Conservation (phyloP, 2,797 vertebrate genomes). For the Neopelma chrysocephalum region DNA sequence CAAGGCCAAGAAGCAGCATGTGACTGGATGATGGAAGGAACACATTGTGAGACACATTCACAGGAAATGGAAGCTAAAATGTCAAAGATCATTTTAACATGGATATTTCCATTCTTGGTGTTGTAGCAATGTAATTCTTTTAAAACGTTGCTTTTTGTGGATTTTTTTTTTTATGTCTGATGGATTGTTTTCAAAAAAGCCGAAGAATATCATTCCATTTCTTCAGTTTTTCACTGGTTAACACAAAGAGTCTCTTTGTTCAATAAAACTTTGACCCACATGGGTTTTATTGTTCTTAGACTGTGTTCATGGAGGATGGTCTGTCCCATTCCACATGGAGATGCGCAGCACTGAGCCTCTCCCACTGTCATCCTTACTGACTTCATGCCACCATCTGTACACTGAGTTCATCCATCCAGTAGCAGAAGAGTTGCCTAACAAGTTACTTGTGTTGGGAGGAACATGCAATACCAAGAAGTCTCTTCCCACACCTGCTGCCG, state of each 20-base stretch:
- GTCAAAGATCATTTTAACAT: background rate
- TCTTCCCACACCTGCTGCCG: background rate
- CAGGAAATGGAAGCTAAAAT: background rate
- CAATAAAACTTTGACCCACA: background rate
- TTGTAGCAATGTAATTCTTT: background rate
- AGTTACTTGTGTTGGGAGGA: background rate
- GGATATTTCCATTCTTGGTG: background rate
- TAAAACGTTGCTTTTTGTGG: background rate
- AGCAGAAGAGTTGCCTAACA: background rate
- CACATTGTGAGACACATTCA: background rate
- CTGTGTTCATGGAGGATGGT: background rate
- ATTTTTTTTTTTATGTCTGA: background rate
- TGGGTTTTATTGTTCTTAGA: background rate
- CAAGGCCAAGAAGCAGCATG: background rate
- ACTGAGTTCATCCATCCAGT: background rate
- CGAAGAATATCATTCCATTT: background rate
- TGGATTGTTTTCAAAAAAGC: background rate
- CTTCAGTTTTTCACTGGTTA: background rate
- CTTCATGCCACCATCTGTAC: background rate
- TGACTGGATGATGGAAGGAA: background rate
- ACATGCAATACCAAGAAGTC: background rate
- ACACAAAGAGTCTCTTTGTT: background rate
- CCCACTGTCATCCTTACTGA: background rate
- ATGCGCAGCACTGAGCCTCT: background rate
- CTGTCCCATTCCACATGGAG: background rate